These are phyloP conservation scores for Carettochelys insculpta DNA, from an alignment of 2,113 vertebrate genomes.

Conservation along the genomic window DNA sequence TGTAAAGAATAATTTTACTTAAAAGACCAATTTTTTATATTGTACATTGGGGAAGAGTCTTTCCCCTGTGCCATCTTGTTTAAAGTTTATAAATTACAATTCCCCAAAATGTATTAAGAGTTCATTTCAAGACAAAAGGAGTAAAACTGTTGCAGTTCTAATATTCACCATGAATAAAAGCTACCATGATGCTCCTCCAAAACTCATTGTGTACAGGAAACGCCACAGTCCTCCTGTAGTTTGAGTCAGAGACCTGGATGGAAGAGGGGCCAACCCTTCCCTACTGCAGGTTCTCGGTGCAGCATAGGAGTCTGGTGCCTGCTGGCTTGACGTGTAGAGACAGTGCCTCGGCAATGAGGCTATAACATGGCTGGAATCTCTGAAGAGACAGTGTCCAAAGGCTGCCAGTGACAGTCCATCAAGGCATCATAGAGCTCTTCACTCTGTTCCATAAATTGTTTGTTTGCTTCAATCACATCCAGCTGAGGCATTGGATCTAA, in stretches of 20 bases:
- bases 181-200: constrained; percentile 37
- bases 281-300: background rate
- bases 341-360: background rate
- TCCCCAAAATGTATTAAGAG: constrained; percentile 42
- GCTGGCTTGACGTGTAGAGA: background rate
- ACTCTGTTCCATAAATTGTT: constrained; percentile 90
- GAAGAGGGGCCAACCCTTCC: constrained; percentile 10
- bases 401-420: constrained; percentile 90
- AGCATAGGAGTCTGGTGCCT: background rate
- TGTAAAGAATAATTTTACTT: constrained; percentile 53
- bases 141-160: constrained; percentile 42
- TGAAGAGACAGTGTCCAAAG: constrained; percentile 80
- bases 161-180: constrained; percentile 35
- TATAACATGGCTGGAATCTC: constrained; percentile 78
- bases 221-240: constrained; percentile 16
- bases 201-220: background rate
- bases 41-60: constrained; percentile 51
- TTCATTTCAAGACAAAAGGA: constrained; percentile 57
- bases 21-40: constrained; percentile 65
- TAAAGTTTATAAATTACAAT: constrained; percentile 71
- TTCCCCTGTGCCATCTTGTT: constrained; percentile 44
- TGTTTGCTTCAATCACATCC: constrained; percentile 89
- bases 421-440: constrained; percentile 93
- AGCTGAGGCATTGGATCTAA: constrained; percentile 85
- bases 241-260: background rate